A percentile compares a stretch with the other conserved stretches of the same genome.
Evolutionary conservation across 2,797 vertebrate species (phyloP).

Genomic region (Thamnophis elegans): DNA sequence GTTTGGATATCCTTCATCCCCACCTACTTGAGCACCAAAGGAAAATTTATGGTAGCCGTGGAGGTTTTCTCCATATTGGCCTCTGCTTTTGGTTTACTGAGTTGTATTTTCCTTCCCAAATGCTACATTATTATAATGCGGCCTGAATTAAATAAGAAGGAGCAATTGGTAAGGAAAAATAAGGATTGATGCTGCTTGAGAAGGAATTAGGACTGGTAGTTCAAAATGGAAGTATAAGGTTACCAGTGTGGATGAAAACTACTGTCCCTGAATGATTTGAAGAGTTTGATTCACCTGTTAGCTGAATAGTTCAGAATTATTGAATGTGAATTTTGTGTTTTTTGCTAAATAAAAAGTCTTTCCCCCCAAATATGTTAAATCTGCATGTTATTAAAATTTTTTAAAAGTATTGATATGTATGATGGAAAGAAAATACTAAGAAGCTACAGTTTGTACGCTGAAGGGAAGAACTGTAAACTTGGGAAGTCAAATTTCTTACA

Average conservation of each 20-base stretch:
- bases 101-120: not conserved
- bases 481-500: not conserved
- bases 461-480: not conserved
- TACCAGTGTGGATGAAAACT: not conserved
- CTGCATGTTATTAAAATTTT: too few relatives aligned
- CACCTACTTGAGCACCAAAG: not conserved
- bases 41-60: not conserved
- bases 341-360: not conserved
- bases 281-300: not conserved
- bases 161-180: too few relatives aligned
- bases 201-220: not conserved
- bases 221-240: not conserved
- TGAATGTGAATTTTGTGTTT: not conserved
- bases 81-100: not conserved
- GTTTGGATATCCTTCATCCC: not conserved
- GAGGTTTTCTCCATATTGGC: not conserved
- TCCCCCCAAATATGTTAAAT: too few relatives aligned
- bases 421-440: not conserved
- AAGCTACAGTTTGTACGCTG: not conserved
- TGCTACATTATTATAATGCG: not conserved
- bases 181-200: not conserved
- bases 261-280: not conserved
- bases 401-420: not conserved
- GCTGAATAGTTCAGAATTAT: not conserved
- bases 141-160: too few relatives aligned